A percentile compares a stretch with the other conserved stretches of the same genome.
These are phyloP conservation scores for Sialis lutaria DNA, from an alignment of 2,888 invertebrate species.

Conservation along the genomic window DNA sequence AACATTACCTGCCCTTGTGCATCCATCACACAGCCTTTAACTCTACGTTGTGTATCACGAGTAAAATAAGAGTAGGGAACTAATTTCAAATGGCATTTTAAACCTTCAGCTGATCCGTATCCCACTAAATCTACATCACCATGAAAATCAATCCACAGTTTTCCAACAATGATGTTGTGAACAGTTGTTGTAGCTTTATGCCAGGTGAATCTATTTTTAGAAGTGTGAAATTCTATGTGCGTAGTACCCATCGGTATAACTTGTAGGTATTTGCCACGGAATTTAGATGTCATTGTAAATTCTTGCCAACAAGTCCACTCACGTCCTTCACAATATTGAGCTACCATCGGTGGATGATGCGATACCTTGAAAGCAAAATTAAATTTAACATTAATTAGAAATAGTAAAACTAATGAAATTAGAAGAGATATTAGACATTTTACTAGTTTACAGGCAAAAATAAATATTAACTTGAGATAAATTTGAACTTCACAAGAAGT, in stretches of 20 bases:
- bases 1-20: conserved; percentile 42
- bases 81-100: conserved; percentile 93
- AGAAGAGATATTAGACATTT: too few species aligned
- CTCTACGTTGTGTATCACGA: conserved; percentile 83
- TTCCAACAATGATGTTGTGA: conserved; percentile 99
- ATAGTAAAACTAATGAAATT: too few species aligned
- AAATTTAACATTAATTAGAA: background rate
- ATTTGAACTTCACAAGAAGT: too few species aligned
- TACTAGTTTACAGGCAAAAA: too few species aligned
- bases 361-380: conserved; percentile 43
- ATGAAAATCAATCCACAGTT: conserved; percentile 98
- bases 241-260: conserved; percentile 61
- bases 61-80: conserved; percentile 98
- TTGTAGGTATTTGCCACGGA: conserved; percentile 95
- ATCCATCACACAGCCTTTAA: conserved; percentile 65
- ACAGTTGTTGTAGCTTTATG: conserved; percentile 97
- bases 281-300: conserved; percentile 98
- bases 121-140: conserved; percentile 96
- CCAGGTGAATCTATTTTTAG: conserved; percentile 88
- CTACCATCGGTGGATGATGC: conserved; percentile 97
- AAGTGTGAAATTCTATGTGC: conserved; percentile 43
- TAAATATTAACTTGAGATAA: too few species aligned
- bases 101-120: conserved; percentile 69
- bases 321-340: conserved; percentile 81
- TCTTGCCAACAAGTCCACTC: conserved; percentile 97